Evolutionary conservation across 2,113 vertebrate species (phyloP).

Genomic region (Lophochroa leadbeateri): DNA sequence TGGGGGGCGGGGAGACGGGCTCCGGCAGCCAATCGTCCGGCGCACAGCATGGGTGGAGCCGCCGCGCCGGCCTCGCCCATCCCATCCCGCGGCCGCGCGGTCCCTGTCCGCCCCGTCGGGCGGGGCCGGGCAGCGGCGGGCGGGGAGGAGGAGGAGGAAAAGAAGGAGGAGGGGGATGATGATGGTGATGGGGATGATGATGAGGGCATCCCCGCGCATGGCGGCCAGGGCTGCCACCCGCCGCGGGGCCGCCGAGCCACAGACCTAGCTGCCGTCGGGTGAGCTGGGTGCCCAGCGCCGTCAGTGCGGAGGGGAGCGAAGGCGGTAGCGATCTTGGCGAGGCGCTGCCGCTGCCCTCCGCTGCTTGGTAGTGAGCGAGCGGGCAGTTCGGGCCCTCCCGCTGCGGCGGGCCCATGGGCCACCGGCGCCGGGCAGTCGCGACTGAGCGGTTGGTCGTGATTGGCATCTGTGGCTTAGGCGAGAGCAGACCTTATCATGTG

Average conservation of each 20-base stretch:
- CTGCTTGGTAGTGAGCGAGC: neutral
- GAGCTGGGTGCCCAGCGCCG: conserved; percentile 33
- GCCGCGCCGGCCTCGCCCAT: conserved; percentile 74
- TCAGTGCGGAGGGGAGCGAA: neutral
- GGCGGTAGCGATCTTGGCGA: neutral
- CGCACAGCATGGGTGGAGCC: conserved; percentile 81
- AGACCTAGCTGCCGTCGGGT: conserved; percentile 1
- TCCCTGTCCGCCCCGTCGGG: conserved; percentile 62
- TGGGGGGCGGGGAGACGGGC: conserved; percentile 63
- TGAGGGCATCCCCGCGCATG: conserved; percentile 18
- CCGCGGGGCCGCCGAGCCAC: neutral
- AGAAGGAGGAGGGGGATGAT: fast-evolving
- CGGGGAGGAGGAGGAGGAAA: neutral
- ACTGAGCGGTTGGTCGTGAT: neutral
- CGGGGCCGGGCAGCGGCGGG: conserved; percentile 1
- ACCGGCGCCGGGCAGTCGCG: neutral
- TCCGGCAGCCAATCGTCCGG: conserved; percentile 64
- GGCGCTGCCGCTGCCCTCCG: neutral
- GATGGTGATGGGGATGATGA: neutral
- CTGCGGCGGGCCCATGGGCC: neutral
- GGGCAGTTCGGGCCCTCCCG: neutral
- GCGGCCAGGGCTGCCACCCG: neutral
- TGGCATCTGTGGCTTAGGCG: conserved; percentile 29
- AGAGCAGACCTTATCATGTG: conserved; percentile 31
- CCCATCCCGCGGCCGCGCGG: conserved; percentile 65